Conservation (phyloP, 2,888 invertebrate genomes). For the Pseudococcus viburni region DNA sequence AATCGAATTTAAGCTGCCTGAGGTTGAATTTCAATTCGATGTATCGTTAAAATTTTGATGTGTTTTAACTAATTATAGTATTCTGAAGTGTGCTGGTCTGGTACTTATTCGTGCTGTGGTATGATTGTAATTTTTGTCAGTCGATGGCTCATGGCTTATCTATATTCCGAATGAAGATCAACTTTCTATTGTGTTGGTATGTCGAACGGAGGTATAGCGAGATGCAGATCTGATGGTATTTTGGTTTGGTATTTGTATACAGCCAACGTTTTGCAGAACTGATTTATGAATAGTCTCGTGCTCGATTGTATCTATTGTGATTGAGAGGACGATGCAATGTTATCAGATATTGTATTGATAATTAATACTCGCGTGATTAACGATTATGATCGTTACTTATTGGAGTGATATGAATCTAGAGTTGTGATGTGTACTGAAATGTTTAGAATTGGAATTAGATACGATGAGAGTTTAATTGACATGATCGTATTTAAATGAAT, state of each 20-base stretch:
- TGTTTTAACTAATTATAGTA: background rate
- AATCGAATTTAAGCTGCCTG: background rate
- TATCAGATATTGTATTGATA: background rate
- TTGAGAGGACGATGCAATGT: background rate
- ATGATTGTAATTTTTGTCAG: conserved; percentile 38
- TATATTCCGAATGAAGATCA: background rate
- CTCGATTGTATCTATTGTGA: background rate
- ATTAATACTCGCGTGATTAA: background rate
- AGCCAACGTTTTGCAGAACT: background rate
- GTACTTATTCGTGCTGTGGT: background rate
- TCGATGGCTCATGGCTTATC: conserved; percentile 11
- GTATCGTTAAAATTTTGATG: background rate
- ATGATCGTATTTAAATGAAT: too few species aligned
- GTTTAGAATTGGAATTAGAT: too few species aligned
- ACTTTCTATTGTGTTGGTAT: conserved; percentile 48
- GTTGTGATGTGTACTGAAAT: too few species aligned
- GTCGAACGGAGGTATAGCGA: background rate
- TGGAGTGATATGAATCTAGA: too few species aligned
- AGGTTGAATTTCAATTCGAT: background rate
- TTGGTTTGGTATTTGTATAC: background rate
- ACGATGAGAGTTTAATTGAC: too few species aligned
- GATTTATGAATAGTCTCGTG: background rate
- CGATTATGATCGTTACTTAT: too few species aligned
- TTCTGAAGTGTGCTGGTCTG: background rate
- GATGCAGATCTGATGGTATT: background rate